These are phyloP conservation scores for Gadopsis bispinosus DNA, from an alignment of 2,797 vertebrate species.

Conservation along the genomic window DNA sequence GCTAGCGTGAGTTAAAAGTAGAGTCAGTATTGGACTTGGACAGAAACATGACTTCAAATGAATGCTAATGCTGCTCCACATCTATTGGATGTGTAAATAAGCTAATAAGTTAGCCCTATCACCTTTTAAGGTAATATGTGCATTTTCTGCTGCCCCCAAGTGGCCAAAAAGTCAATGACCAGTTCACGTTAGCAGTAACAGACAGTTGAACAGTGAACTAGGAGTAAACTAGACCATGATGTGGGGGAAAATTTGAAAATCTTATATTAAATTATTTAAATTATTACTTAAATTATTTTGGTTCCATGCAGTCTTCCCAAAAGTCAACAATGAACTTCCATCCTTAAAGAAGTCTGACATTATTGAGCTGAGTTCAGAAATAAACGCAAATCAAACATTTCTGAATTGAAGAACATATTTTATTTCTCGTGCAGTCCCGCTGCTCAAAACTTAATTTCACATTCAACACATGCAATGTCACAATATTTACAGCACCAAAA, in stretches of 20 bases:
- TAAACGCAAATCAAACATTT: not conserved
- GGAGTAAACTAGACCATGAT: not conserved
- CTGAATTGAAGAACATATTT: constrained; percentile 38
- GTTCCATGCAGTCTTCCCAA: not conserved
- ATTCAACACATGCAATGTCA: constrained; percentile 24
- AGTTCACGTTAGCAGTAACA: not conserved
- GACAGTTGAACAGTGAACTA: not conserved
- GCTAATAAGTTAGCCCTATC: not conserved
- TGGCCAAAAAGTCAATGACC: not conserved
- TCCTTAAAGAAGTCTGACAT: not conserved
- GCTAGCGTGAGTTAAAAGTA: not conserved
- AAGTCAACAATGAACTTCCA: not conserved
- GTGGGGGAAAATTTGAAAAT: not conserved
- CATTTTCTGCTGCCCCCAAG: not conserved
- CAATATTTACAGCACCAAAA: constrained; percentile 46
- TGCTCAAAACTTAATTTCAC: constrained; percentile 51
- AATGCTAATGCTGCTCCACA: not conserved
- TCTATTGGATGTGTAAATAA: not conserved
- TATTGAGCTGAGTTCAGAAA: not conserved
- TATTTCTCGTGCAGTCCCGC: constrained; percentile 72
- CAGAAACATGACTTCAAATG: not conserved
- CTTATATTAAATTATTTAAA: not conserved
- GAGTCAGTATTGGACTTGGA: no score
- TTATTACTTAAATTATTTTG: not conserved
- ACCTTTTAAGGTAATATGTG: not conserved